Conservation (phyloP, 2,888 invertebrate genomes). For the Abscondita cerata region DNA sequence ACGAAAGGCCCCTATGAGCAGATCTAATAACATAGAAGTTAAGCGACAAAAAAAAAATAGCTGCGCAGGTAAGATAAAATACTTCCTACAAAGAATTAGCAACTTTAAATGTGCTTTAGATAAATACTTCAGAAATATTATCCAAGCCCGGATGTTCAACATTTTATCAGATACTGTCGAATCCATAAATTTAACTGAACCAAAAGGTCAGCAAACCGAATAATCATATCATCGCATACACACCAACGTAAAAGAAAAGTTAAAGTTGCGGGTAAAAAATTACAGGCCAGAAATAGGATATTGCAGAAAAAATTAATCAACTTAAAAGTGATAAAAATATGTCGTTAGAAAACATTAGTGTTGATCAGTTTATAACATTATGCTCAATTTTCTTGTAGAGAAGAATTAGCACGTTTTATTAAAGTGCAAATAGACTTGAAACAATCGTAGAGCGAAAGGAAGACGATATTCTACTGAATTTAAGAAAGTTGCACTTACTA, state of each 20-base stretch:
- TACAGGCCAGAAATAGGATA: neutral
- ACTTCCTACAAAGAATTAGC: too few relatives aligned
- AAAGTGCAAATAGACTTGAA: conserved; percentile 8
- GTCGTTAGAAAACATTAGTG: neutral
- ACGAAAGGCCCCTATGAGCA: neutral
- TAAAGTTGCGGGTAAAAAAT: neutral
- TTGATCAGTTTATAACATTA: neutral
- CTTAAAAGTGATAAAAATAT: neutral
- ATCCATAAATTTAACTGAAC: neutral
- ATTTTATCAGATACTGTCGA: neutral
- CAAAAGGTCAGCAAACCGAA: neutral
- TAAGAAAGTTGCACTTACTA: conserved; percentile 2
- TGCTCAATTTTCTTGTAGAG: neutral
- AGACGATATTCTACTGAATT: conserved; percentile 2
- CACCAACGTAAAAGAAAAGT: neutral
- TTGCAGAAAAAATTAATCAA: neutral
- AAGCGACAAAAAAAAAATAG: too few relatives aligned
- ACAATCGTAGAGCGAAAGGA: neutral
- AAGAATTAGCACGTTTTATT: neutral
- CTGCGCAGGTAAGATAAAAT: too few relatives aligned
- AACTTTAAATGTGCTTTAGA: too few relatives aligned
- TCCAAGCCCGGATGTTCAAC: neutral
- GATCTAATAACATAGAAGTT: neutral
- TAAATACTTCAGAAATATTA: too few relatives aligned
- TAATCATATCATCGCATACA: neutral